Evolutionary conservation across 2,888 invertebrate genomes (phyloP), one percentile per base, ranked within the genome.

Genomic region (Drosophila sordidula): DNA sequence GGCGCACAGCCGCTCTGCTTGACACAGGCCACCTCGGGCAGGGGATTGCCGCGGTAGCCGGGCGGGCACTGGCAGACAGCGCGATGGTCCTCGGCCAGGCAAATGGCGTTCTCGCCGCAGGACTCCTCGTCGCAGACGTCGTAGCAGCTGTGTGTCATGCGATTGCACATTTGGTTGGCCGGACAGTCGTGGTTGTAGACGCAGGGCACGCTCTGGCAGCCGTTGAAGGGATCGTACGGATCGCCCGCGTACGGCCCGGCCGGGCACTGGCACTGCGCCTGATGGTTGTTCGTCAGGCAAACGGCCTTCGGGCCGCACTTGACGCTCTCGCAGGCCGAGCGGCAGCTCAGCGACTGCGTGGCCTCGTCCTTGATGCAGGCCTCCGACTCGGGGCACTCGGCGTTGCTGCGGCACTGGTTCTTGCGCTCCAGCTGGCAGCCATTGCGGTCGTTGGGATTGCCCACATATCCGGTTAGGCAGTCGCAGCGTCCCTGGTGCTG

Each of bases 221-320:
- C 97, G 64, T 94, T 93, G 64, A 93, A 93, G 1, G 94, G 92
- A 90, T 97, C 96, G 89, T 95, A 95, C 0, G 98, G 97, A 93
- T 98, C 96, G 3, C 98, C 98, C 9, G 96, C 95, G 90, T 95
- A 98, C 1, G 96, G 95, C 16, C 98, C 98, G 6, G 96, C 95
- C 16, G 97, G 97, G 90, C 98, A 98, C 85, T 97, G 96, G 89
- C 98, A 98, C 91, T 96, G 96, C 0, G 97, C 96, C 12, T 95
- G 95, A 90, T 98, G 98, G 89, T 98, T 98, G 86, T 97, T 97
- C 2, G 97, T 96, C 8, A 97, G 94, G 89, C 98, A 98, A 16
- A 98, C 93, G 6, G 98, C 97, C 75, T 96, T 95, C 0, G 97
- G 96, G 1, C 98, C 98, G 90, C 98, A 98, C 47, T 94, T 93